A percentile compares a stretch with the other conserved stretches of the same genome.
These are phyloP conservation scores for Pachyseris speciosa DNA, from an alignment of 64 coral and sea anemone species.

Conservation along the genomic window DNA sequence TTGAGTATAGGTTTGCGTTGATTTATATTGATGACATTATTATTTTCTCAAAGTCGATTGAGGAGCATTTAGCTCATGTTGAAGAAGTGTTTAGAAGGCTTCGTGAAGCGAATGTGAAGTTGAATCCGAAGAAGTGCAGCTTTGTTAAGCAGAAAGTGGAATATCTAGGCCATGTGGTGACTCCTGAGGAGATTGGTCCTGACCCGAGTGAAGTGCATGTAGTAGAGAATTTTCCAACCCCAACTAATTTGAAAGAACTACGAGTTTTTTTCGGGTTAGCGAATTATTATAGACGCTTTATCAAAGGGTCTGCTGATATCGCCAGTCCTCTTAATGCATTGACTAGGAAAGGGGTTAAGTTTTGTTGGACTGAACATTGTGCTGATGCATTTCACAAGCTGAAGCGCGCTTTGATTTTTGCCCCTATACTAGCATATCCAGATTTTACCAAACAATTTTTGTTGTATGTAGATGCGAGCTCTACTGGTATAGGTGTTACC, in stretches of 20 bases:
- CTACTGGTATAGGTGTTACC: too few species aligned
- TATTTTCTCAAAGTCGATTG: neutral
- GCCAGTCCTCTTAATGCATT: neutral
- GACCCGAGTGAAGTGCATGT: neutral
- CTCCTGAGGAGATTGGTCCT: neutral
- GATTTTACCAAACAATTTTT: too few species aligned
- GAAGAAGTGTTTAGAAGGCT: conserved; percentile 7
- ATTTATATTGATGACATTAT: conserved; percentile 41
- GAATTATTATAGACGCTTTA: conserved; percentile 34
- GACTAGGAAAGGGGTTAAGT: neutral
- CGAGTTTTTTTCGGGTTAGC: conserved; percentile 7
- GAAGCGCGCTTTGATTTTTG: too few species aligned
- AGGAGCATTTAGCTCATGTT: neutral
- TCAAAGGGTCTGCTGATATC: neutral
- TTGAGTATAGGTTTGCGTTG: neutral
- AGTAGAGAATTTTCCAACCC: neutral
- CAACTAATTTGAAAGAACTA: neutral
- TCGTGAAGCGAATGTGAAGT: neutral
- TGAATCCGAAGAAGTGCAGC: conserved; percentile 13
- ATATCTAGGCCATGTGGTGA: conserved; percentile 3
- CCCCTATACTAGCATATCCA: too few species aligned
- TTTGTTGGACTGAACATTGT: neutral
- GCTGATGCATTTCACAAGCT: neutral
- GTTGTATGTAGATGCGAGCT: too few species aligned
- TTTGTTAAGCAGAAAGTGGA: neutral